Base-by-base conservation (phyloP, 2,113 vertebrate species). In the Chunga burmeisteri region DNA sequence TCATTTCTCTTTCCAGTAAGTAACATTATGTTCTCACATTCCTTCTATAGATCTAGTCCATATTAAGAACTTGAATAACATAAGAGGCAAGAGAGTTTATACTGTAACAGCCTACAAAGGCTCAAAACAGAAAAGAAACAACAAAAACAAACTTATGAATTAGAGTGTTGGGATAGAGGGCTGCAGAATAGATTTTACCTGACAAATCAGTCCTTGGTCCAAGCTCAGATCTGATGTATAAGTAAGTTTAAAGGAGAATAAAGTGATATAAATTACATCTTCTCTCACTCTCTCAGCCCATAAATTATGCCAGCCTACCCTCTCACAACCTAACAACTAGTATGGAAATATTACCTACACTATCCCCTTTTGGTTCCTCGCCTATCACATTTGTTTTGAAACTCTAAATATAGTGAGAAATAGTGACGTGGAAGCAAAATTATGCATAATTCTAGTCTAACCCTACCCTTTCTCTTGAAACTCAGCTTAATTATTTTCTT, bases 291-390 rank as follows among this genome's bases (percentile, higher is more conserved):
- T 94, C 66, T 84, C 83, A 80, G 32, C 56, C 81, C 88, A 91
- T 85, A 94, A 92, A 94, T 92, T 91, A 92, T 55, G 34, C 18
- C 67, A 91, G 53, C 75, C 80, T 87, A 89, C 46, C 71, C 63
- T 79, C 73, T 80, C 72, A 94, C 40, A 85, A 81, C 40, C 47
- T 82, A 88, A 92, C 40, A 82, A 42, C 50, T 79, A 47, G 19
- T 72, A 71, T 90, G 62, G 66, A 94, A 93, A 81, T 94, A 88
- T 67, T 80, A 79, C 32, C n/a, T 73, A 50, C 63, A 78, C 30
- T 67, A 10, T 93, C 38, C n/a, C 7, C 11, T 94, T 95, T 58
- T 75, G 46, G 42, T 80, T 82, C 42, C 11, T 81, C 68, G 56
- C 92, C 46, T 86, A 56, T 66, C 56, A 40, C 10, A 42, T 89